These are phyloP conservation scores for Natator depressus DNA, from an alignment of 2,113 vertebrate species.

Conservation along the genomic window DNA sequence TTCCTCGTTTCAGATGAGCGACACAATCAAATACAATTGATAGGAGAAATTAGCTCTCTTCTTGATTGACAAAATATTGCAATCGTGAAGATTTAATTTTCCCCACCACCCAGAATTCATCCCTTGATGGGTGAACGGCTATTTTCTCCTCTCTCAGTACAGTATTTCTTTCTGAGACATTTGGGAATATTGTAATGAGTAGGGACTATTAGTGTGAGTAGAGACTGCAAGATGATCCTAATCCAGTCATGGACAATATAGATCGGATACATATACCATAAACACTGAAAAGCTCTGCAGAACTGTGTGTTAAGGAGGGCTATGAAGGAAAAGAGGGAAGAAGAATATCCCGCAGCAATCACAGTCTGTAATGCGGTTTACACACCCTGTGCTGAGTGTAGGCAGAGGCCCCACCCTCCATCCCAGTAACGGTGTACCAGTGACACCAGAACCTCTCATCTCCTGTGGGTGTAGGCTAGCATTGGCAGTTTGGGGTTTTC, in stretches of 20 bases:
- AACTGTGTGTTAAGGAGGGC: background rate
- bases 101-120: conserved; percentile 6
- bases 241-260: background rate
- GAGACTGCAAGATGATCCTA: background rate
- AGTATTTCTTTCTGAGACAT: background rate
- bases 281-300: background rate
- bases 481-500: background rate
- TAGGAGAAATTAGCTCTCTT: conserved; percentile 59
- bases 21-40: conserved; percentile 56
- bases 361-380: background rate
- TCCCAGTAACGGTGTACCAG: background rate
- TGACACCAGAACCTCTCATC: background rate
- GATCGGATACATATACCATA: background rate
- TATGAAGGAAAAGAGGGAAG: background rate
- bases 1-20: conserved; percentile 62
- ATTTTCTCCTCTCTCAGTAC: background rate
- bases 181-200: background rate
- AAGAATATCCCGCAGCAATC: background rate
- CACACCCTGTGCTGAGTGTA: background rate
- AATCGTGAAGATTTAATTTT: conserved; percentile 51
- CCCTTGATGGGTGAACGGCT: background rate
- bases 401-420: background rate
- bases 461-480: background rate
- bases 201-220: background rate
- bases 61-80: conserved; percentile 57